These are phyloP conservation scores for Hemithea aestivaria DNA, from an alignment of 2,888 invertebrate genomes.

Conservation along the genomic window DNA sequence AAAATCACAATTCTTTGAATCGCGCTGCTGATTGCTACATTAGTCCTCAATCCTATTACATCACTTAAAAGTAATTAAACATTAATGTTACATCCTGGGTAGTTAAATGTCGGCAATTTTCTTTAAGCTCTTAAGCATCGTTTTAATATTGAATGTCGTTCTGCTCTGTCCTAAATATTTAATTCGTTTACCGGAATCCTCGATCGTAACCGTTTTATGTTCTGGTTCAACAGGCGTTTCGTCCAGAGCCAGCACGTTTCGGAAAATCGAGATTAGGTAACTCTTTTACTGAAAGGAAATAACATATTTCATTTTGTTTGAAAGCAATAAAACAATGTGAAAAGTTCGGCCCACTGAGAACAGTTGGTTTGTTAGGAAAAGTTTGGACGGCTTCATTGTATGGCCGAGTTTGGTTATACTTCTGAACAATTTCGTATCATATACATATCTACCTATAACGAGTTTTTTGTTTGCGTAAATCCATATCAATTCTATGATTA, in stretches of 20 bases:
- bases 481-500: too few relatives aligned
- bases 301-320: conserved; percentile 8
- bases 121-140: conserved; percentile 21
- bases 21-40: too few relatives aligned
- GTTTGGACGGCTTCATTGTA: conserved; percentile 30
- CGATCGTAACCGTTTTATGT: conserved; percentile 24
- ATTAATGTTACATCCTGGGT: conserved; percentile 1
- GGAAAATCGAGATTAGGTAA: conserved; percentile 11
- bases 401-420: conserved; percentile 18
- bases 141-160: conserved; percentile 29
- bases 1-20: too few relatives aligned
- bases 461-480: too few relatives aligned
- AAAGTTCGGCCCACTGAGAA: conserved; percentile 26
- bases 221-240: conserved; percentile 18
- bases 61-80: too few relatives aligned
- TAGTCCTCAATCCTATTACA: too few relatives aligned
- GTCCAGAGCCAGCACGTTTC: conserved; percentile 8
- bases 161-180: conserved; percentile 25
- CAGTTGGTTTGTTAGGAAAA: conserved; percentile 24
- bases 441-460: neutral
- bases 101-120: conserved; percentile 15
- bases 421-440: too few relatives aligned
- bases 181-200: conserved; percentile 23
- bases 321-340: conserved; percentile 22
- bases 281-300: conserved; percentile 4